Percentiles rank a stretch among this genome's conserved stretches.
Evolutionary conservation across 2,888 invertebrate genomes (phyloP).

Genomic region (Osmoderma eremita): DNA sequence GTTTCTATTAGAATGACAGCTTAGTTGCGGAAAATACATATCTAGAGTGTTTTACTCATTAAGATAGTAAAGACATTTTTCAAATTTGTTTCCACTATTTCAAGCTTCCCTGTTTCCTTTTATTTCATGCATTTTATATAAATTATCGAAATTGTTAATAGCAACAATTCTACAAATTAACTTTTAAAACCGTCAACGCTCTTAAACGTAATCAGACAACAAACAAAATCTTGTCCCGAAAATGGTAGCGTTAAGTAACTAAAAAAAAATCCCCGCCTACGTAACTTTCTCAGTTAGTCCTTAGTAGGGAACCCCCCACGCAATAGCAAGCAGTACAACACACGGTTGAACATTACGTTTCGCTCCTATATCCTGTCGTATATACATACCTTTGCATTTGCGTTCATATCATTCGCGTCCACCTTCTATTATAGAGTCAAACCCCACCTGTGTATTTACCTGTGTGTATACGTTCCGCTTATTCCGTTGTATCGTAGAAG

Average conservation of each 20-base stretch:
- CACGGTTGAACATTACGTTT: neutral
- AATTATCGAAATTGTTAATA: no score
- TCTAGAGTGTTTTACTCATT: no score
- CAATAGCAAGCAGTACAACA: no score
- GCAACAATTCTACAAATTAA: no score
- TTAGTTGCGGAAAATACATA: neutral
- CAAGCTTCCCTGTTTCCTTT: no score
- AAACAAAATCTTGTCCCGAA: conserved; percentile 8
- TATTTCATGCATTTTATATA: no score
- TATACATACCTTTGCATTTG: conserved; percentile 4
- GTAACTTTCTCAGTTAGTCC: neutral
- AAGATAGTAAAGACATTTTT: neutral
- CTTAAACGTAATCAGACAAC: neutral
- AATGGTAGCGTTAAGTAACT: conserved; percentile 12
- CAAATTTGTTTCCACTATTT: neutral
- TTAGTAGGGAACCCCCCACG: conserved; percentile 1
- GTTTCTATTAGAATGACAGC: no score
- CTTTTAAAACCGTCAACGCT: no score
- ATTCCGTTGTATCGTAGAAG: conserved; percentile 17
- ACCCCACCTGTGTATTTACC: conserved; percentile 16
- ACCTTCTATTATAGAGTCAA: neutral
- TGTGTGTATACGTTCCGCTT: no score
- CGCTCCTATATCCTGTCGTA: neutral
- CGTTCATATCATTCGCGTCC: no score
- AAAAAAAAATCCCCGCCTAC: no score